Base-by-base conservation (phyloP, 2,888 invertebrate species). In the Hololepta plana region DNA sequence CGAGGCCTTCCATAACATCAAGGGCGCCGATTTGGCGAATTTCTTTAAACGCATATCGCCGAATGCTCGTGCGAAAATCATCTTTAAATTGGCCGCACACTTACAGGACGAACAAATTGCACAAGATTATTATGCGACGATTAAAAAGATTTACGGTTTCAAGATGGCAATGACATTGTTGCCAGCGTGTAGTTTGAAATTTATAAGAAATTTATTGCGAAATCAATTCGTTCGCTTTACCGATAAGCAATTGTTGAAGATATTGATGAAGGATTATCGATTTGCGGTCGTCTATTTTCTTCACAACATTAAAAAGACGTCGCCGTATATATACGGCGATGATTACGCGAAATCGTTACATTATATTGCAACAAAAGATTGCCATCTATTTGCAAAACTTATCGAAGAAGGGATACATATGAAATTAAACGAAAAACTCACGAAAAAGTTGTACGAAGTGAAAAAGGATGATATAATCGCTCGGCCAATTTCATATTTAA, bases 261-360 rank as follows among this genome's bases (percentile, higher is more conserved):
- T 36, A 10, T 25, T 30, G 24, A 31, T 31, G 27, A 31, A 29
- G 10, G 29, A 30, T 28, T 15, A 11, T 10, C 12, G 24, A 3
- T 33, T 36, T 23, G 12, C 33, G 6, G 23, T 23, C 7, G 27
- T 24, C 21, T 35, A 36, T 23, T 36, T 33, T n/a, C n/a, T n/a
- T n/a, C n/a, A n/a, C n/a, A n/a, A n/a, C n/a, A n/a, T n/a, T n/a
- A n/a, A n/a, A n/a, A n/a, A n/a, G n/a, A n/a, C n/a, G n/a, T n/a
- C n/a, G n/a, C n/a, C n/a, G n/a, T n/a, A n/a, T n/a, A n/a, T n/a
- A n/a, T n/a, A n/a, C n/a, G n/a, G n/a, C n/a, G n/a, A n/a, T n/a
- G n/a, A n/a, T n/a, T n/a, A n/a, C n/a, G n/a, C n/a, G n/a, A n/a
- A n/a, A n/a, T n/a, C n/a, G n/a, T n/a, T n/a, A n/a, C n/a, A n/a